phyloP scores from a whole-genome alignment of 2,113 vertebrate species.

The Prunella fulvescens region DNA sequence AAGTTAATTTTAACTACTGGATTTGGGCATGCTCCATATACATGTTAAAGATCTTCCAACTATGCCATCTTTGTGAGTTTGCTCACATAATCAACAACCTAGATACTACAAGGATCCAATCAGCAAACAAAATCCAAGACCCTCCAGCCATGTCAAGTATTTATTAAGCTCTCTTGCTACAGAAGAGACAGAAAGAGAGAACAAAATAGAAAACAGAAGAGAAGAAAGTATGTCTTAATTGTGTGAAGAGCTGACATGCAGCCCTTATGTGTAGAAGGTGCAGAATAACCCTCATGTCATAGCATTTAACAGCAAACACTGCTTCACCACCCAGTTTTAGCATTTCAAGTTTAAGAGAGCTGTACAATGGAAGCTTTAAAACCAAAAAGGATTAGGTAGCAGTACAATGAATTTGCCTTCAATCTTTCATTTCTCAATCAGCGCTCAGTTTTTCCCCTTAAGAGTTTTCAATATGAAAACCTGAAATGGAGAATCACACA shows the following conservation, averaged over 20 bases:
- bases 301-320: not conserved
- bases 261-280: not conserved
- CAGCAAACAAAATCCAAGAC: not conserved
- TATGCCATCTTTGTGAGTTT: not conserved
- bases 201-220: not conserved
- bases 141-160: not conserved
- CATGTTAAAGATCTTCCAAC: not conserved
- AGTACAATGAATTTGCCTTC: not conserved
- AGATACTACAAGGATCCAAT: not conserved
- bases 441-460: not conserved
- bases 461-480: slow-evolving; percentile 54
- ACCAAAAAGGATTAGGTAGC: not conserved
- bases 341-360: not conserved
- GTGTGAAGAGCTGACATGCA: not conserved
- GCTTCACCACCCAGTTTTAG: not conserved
- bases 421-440: not conserved
- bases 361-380: not conserved
- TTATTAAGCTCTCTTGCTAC: slow-evolving; percentile 35
- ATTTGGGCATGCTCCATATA: not conserved
- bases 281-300: not conserved
- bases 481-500: not conserved
- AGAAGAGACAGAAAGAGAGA: not conserved
- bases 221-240: not conserved
- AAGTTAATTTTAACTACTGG: not conserved
- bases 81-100: not conserved